Base-by-base conservation (phyloP, 2,113 vertebrate genomes). In the Furnarius figulus region DNA sequence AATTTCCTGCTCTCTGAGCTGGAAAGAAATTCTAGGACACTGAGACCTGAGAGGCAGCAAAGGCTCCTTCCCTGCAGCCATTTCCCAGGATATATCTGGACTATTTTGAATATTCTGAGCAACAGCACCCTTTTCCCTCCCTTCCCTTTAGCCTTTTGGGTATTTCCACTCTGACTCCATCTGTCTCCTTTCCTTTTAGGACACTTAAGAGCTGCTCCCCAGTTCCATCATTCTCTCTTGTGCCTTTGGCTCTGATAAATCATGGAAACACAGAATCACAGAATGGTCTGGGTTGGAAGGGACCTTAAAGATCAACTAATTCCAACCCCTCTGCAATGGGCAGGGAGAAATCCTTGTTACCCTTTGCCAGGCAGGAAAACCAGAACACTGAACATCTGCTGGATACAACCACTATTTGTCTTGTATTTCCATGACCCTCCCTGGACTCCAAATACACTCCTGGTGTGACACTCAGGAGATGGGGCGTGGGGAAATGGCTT, bases 1-100 rank as follows among this genome's bases (percentile, higher is more conserved):
- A 94, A 67, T 4, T 1, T 10, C 12, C 63, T 93, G 79, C 44
- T 83, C 16, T 80, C 46, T 91, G 91, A 95, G 46, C 71, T 77
- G 82, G 87, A 94, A 94, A 67, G n/a, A 65, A 90, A 94, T 86
- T 90, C 39, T 81, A 42, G 79, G 87, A 47, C 47, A 46, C 9
- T 2, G 8, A 90, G 68, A 91, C 33, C 55, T 85, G 55, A 91
- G 49, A 93, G 25, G 50, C 75, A 91, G 25, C 65, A 83, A 71
- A 90, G 33, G 39, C 25, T 77, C 47, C 10, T 67, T 63, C 66
- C 91, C 89, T 91, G 65, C 9, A 92, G 85, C 76, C 22, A 81
- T 90, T 93, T 91, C 59, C 31, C 33, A 40, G 42, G 58, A 24
- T 35, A 6, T 70, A 63, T 58, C 63, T 63, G 72, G 39, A 40